Percentiles rank a stretch among this genome's conserved stretches.
phyloP scores from a whole-genome alignment of 92 coral and sea anemone genomes.

The Epizoanthus fatuus region DNA sequence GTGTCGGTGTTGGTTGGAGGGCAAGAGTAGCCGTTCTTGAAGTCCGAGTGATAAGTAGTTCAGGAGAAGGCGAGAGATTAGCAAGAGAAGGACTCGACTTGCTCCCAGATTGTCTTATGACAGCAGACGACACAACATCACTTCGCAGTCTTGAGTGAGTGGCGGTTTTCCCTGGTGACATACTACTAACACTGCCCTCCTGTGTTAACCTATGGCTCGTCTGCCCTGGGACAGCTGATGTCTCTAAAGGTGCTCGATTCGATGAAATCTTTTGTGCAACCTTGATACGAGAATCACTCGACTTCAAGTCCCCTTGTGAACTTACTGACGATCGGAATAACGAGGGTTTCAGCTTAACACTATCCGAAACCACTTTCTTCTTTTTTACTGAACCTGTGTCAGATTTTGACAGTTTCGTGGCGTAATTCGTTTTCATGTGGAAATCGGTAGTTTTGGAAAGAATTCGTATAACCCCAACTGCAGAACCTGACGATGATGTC shows the following conservation, averaged over 20 bases:
- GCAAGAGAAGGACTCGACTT: slow-evolving; percentile 24
- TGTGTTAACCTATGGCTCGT: neutral
- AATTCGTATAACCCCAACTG: slow-evolving; percentile 22
- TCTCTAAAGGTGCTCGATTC: neutral
- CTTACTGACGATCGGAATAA: slow-evolving; percentile 28
- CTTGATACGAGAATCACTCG: slow-evolving; percentile 8
- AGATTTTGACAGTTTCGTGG: slow-evolving; percentile 24
- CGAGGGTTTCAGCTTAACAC: slow-evolving; percentile 1
- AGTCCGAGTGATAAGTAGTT: slow-evolving; percentile 35
- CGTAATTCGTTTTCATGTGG: slow-evolving; percentile 25
- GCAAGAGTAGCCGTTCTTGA: slow-evolving; percentile 28
- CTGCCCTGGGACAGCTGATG: neutral
- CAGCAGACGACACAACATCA: neutral
- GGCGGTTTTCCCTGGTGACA: neutral
- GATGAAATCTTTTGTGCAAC: slow-evolving; percentile 21
- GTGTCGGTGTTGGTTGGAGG: slow-evolving; percentile 35
- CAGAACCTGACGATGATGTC: slow-evolving; percentile 25
- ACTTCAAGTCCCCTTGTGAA: slow-evolving; percentile 30
- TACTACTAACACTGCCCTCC: slow-evolving; percentile 3
- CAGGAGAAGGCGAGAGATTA: slow-evolving; percentile 37
- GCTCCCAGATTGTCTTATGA: neutral
- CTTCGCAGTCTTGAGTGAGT: neutral
- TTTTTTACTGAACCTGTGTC: slow-evolving; percentile 16
- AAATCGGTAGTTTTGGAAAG: slow-evolving; percentile 8
- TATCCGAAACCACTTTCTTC: slow-evolving; percentile 32